Evolutionary conservation across 1,140 invertebrate species (phyloP), one percentile per base, ranked within the genome.

Genomic region (Pseudomyrmex gracilis): DNA sequence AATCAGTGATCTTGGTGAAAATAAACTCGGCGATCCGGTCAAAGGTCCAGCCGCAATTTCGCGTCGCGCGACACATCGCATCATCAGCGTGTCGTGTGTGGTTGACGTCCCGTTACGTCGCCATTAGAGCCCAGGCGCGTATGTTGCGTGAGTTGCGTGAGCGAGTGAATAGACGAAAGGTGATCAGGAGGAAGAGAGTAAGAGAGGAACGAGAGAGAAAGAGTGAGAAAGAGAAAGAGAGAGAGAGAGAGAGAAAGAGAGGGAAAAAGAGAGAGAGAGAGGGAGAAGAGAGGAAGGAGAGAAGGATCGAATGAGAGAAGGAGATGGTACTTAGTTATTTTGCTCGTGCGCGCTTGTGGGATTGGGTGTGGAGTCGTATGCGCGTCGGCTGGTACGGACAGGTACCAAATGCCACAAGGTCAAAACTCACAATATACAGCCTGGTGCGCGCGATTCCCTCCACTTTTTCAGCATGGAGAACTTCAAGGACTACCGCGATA

Each of bases 361-460:
- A 63, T 70, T 80, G 83, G 47, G 77, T 71, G 60, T 86, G 82
- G 85, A 87, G 71, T 88, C 86, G 89, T 91, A 86, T 88, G 88
- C 61, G 87, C 86, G 89, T 88, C 77, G 92, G 70, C 92, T 93
- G 93, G 93, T 92, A 94, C 93, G 88, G 88, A 90, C 93, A 93
- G 93, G 93, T 94, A 94, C 93, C 92, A 93, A 94, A 93, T 93
- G 93, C 93, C 93, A 93, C 93, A 94, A 94, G 93, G 93, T 94
- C 93, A 93, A 89, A 88, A 92, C 89, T 91, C 85, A 83, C 84
- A 67, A 12, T 66, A 53, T 17, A 47, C 17, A 80, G 76, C 53
- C 22, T 60, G 53, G 53, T 68, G 64, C 53, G 55, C 43, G 45
- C 43, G 76, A 70, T 80, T 80, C 53, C 66, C 76, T 34, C 34